Evolutionary conservation across 2,888 invertebrate species (phyloP), one percentile per base, ranked within the genome.

Genomic region (Scaptomyza tumidula): DNA sequence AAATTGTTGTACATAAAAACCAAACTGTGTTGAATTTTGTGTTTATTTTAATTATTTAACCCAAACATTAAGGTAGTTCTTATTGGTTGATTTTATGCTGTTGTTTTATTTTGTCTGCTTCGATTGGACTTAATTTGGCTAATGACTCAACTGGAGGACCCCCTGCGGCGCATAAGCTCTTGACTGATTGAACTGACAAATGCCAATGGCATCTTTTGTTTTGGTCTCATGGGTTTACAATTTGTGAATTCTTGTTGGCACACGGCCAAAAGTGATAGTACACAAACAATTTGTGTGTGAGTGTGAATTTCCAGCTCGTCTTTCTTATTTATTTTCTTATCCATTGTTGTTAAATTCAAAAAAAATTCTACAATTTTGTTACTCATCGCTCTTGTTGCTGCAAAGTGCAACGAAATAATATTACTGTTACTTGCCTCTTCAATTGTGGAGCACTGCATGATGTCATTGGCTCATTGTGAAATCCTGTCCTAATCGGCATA

Each of bases 391-490:
- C 5, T 16, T 13, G 31, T 6, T 45, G 19, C 43, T 39, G 0
- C 1, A 54, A 56, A 69, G 44, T 57, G 56, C 61, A 56, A 33
- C 3, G 10, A 35, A 41, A 13, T 19, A 19, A 35, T 37, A 19
- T 53, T 41, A 6, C 44, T 14, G 14, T 11, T 13, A 6, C 0
- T 7, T 39, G 33, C 16, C 10, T 16, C 6, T 14, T 5, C 14
- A 16, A n/a, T 11, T 16, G 11, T 6, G 37, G 2, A 35, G 53
- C 44, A 10, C 49, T 2, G 53, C 31, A 71, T 83, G 86, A 86
- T 80, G 86, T 83, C 86, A 82, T 80, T 63, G 43, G 14, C 24
- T 43, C 46, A 44, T 65, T 59, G 49, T 67, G 68, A 75, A 80
- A 66, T 65, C 57, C 71, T 78, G 69, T 49, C 65, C 35, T 46